Evolutionary conservation across 2,797 vertebrate genomes (phyloP).

Genomic region (Anguilla megastoma): DNA sequence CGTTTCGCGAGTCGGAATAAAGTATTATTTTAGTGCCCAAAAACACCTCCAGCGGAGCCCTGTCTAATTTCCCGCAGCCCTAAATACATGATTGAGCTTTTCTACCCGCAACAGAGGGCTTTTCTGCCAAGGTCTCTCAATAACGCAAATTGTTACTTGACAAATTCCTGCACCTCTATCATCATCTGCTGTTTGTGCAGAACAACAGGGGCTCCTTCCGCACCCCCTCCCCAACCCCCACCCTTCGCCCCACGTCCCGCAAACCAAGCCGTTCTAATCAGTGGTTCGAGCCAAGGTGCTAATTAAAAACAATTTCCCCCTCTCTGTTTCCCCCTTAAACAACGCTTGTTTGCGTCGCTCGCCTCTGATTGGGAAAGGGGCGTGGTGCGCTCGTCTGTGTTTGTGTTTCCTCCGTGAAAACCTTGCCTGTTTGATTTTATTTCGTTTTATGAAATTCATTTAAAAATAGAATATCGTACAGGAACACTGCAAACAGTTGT

Average conservation of each 20-base stretch:
- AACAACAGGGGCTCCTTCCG: conserved; percentile 87
- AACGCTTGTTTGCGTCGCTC: conserved; percentile 80
- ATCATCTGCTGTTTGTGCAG: conserved; percentile 88
- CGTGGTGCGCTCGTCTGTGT: conserved; percentile 73
- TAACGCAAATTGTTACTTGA: conserved; percentile 89
- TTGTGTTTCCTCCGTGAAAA: conserved; percentile 35
- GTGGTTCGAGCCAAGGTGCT: conserved; percentile 87
- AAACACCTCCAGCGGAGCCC: conserved; percentile 25
- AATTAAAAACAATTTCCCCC: conserved; percentile 89
- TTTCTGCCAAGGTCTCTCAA: conserved; percentile 82
- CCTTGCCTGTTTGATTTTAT: neutral
- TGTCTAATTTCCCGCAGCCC: conserved; percentile 43
- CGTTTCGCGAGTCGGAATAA: conserved; percentile 23
- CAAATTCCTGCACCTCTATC: conserved; percentile 85
- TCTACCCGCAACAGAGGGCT: conserved; percentile 74
- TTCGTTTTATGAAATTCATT: neutral
- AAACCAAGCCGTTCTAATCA: conserved; percentile 89
- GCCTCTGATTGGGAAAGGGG: conserved; percentile 73
- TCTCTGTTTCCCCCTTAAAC: conserved; percentile 83
- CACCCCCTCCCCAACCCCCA: conserved; percentile 37
- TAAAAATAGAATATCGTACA: neutral
- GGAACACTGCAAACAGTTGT: neutral
- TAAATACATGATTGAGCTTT: conserved; percentile 80
- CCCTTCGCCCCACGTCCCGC: conserved; percentile 66
- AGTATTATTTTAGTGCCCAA: conserved; percentile 30